These are phyloP conservation scores for Drosophila kuntzei DNA, from an alignment of 2,888 invertebrate genomes.

Conservation along the genomic window DNA sequence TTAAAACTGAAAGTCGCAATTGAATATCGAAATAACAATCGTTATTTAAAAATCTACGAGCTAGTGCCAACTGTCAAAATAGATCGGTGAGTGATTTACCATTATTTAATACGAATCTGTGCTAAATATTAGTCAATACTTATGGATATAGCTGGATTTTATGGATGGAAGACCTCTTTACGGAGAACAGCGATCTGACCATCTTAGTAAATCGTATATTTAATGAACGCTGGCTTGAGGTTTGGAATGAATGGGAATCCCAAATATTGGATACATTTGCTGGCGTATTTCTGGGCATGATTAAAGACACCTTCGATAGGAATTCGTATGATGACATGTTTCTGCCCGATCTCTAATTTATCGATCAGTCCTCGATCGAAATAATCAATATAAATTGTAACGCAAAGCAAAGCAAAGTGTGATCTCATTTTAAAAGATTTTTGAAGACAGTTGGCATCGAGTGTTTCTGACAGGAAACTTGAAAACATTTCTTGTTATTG, in stretches of 20 bases:
- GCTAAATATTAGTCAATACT: not conserved
- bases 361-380: not conserved
- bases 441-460: too few relatives aligned
- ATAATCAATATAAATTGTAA: not conserved
- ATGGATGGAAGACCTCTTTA: constrained; percentile 54
- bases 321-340: constrained; percentile 66
- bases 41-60: constrained; percentile 57
- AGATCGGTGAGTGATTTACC: constrained; percentile 45
- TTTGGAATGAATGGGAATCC: constrained; percentile 62
- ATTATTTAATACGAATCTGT: not conserved
- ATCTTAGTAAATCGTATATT: constrained; percentile 51
- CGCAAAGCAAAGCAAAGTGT: not conserved
- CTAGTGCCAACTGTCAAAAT: constrained; percentile 47
- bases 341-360: constrained; percentile 22
- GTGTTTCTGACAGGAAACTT: not conserved
- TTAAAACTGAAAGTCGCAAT: constrained; percentile 50
- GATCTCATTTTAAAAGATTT: not conserved
- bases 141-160: constrained; percentile 52
- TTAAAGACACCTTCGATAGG: constrained; percentile 44
- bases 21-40: constrained; percentile 55
- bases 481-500: not conserved
- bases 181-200: constrained; percentile 54
- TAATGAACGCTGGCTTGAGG: constrained; percentile 58
- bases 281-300: constrained; percentile 36
- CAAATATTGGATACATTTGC: constrained; percentile 44